Base-by-base conservation (phyloP, 2,113 vertebrate genomes). In the Odontesthes bonariensis region DNA sequence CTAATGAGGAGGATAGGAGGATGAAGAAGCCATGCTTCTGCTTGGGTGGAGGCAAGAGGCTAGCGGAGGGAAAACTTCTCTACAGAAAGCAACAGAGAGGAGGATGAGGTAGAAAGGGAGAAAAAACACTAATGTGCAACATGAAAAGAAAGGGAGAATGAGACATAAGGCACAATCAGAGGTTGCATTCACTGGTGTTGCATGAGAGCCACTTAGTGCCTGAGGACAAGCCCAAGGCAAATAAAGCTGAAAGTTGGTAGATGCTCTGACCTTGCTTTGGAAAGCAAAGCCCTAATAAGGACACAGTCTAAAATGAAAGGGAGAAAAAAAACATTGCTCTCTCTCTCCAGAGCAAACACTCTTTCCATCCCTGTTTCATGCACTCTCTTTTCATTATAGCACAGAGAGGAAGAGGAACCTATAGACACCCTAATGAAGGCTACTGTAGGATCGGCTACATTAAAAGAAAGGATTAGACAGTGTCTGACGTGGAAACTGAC, bases 1-100 rank as follows among this genome's bases (percentile, higher is more conserved):
- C 84, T 93, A 94, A 94, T 94, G 90, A 94, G 90, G 79, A 88
- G 85, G 74, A 91, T 74, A 81, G 90, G 69, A 86, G 69, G 85
- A 87, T 77, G 82, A 78, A 76, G 88, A 67, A 76, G 67, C 82
- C 64, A 59, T 57, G 60, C 77, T 40, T 81, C 80, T 82, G 79
- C 68, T 75, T 55, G 73, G 87, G 87, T 75, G 85, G 78, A 90
- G 84, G 83, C 66, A 47, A 70, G 72, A 87, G 80, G 73, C 73
- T 23, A 82, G 78, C 75, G 63, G 77, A 58, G 49, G 83, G 78
- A 68, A 83, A 85, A 91, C 87, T 89, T 87, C 67, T 77, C 86
- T 81, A 68, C 79, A n/a, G 66, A 84, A 75, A 79, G 87, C 86
- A 86, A 69, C 75, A 78, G 65, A 76, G 57, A 80, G 68, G 81